A percentile compares a stretch with the other conserved stretches of the same genome.
Evolutionary conservation across 2,888 invertebrate genomes (phyloP).

Genomic region (Blera fallax): DNA sequence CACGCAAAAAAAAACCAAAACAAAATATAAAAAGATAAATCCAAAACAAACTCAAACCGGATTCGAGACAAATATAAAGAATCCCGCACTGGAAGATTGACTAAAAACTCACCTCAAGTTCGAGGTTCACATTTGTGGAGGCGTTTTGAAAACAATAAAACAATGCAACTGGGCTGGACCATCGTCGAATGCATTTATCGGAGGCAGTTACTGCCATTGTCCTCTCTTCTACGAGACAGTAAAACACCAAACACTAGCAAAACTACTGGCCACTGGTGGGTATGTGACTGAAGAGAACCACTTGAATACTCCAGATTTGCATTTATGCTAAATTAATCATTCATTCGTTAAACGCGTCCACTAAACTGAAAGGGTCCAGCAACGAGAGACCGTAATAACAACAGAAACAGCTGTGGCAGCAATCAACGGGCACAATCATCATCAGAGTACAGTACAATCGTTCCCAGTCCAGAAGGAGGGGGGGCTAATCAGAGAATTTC

Average conservation of each 20-base stretch:
- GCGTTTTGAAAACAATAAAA: slow-evolving; percentile 31
- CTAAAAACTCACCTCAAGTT: slow-evolving; percentile 51
- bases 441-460: neutral
- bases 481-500: neutral
- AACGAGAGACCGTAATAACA: neutral
- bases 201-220: slow-evolving; percentile 51
- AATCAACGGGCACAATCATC: slow-evolving; percentile 43
- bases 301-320: slow-evolving; percentile 61
- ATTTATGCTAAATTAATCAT: slow-evolving; percentile 70
- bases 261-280: slow-evolving; percentile 2
- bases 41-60: neutral
- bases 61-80: neutral
- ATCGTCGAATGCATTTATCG: slow-evolving; percentile 38
- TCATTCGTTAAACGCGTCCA: slow-evolving; percentile 49
- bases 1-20: no score
- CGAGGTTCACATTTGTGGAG: slow-evolving; percentile 11
- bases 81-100: neutral
- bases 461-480: neutral
- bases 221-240: neutral
- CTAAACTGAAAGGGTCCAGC: slow-evolving; percentile 34
- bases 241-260: neutral
- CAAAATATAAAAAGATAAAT: neutral
- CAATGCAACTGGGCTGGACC: slow-evolving; percentile 45
- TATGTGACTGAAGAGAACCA: slow-evolving; percentile 14
- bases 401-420: slow-evolving; percentile 55